These are phyloP conservation scores for Sinentomon sp. DNA, from an alignment of 2,888 invertebrate genomes.

Conservation along the genomic window DNA sequence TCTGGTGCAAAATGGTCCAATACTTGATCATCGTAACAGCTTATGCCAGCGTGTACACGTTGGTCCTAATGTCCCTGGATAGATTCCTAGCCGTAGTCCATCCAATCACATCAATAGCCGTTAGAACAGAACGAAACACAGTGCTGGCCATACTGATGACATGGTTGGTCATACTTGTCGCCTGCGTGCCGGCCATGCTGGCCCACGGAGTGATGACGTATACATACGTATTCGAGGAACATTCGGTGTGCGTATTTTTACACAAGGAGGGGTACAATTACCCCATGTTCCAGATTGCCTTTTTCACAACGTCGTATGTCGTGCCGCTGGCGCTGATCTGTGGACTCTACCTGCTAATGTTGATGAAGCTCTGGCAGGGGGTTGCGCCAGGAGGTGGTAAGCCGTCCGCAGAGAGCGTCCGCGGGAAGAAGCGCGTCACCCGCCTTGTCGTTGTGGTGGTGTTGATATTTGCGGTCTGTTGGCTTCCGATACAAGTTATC, in stretches of 20 bases:
- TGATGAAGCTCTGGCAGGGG: constrained; percentile 58
- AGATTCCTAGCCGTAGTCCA: constrained; percentile 73
- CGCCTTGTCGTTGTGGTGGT: constrained; percentile 75
- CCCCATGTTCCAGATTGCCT: constrained; percentile 40
- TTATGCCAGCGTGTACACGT: constrained; percentile 72
- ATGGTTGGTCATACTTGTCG: constrained; percentile 51
- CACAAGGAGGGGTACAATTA: constrained; percentile 23
- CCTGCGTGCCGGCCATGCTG: constrained; percentile 46
- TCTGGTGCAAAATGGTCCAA: constrained; percentile 71
- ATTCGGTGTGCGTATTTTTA: constrained; percentile 38
- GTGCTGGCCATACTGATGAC: constrained; percentile 42
- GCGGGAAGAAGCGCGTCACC: constrained; percentile 66
- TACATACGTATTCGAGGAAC: constrained; percentile 29
- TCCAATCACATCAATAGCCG: constrained; percentile 60
- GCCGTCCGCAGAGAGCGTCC: constrained; percentile 47
- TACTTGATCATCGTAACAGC: constrained; percentile 77
- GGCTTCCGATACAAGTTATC: constrained; percentile 77
- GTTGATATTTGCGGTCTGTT: constrained; percentile 71
- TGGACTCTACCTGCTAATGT: constrained; percentile 64
- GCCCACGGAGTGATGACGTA: constrained; percentile 46
- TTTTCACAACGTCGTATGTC: constrained; percentile 65
- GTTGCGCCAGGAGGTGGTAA: constrained; percentile 42
- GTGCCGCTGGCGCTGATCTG: constrained; percentile 62
- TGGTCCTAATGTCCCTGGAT: constrained; percentile 79
- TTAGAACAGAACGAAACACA: constrained; percentile 55